These are phyloP conservation scores for Syrphus vitripennis DNA, from an alignment of 2,888 invertebrate genomes.

Conservation along the genomic window DNA sequence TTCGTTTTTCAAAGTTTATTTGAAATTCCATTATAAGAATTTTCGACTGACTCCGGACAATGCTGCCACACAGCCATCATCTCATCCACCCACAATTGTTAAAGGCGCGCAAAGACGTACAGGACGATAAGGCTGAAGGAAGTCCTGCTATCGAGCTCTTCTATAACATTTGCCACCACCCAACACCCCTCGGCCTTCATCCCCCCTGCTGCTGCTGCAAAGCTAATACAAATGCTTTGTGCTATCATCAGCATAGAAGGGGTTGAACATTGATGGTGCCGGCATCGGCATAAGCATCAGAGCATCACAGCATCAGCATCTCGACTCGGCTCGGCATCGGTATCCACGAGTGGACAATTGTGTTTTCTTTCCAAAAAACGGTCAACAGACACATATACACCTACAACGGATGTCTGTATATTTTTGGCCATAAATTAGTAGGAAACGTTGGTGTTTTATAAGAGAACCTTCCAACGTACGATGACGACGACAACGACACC, in stretches of 20 bases:
- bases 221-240: constrained; percentile 52
- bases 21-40: constrained; percentile 70
- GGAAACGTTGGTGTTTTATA: constrained; percentile 62
- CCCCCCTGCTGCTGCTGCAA: constrained; percentile 7
- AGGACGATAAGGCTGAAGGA: constrained; percentile 54
- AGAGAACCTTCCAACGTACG: constrained; percentile 32
- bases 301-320: constrained; percentile 24
- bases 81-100: constrained; percentile 13
- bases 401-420: constrained; percentile 74
- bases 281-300: constrained; percentile 16
- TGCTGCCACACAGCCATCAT: neutral
- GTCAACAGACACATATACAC: constrained; percentile 67
- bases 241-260: constrained; percentile 52
- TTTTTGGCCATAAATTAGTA: constrained; percentile 63
- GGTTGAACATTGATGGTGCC: constrained; percentile 60
- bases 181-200: neutral
- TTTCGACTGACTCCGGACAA: constrained; percentile 61
- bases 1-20: constrained; percentile 66
- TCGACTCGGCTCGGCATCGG: constrained; percentile 8
- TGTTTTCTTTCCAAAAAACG: constrained; percentile 72
- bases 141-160: constrained; percentile 35
- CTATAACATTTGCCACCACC: constrained; percentile 14
- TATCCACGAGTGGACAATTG: constrained; percentile 69
- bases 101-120: constrained; percentile 16
- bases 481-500: neutral